Percentiles rank a stretch among this genome's conserved stretches.
Conservation (phyloP, 2,797 vertebrate genomes). For the Hoplostethus mediterraneus region DNA sequence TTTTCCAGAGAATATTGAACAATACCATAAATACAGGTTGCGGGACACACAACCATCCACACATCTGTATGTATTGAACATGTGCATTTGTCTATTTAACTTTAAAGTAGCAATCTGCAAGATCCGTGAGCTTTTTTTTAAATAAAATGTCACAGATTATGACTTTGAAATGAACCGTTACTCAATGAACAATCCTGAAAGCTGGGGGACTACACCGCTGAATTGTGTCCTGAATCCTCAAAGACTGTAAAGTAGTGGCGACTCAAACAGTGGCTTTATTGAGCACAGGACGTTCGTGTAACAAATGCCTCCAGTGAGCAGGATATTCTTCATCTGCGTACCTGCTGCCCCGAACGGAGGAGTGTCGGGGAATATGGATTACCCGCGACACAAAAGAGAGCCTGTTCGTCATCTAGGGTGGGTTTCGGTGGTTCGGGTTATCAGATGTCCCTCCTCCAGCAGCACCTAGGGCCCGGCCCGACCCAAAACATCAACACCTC, state of each 20-base stretch:
- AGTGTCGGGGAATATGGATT: constrained; percentile 68
- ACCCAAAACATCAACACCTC: constrained; percentile 79
- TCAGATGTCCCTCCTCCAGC: constrained; percentile 73
- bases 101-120: no score
- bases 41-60: no score
- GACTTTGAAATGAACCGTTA: neutral
- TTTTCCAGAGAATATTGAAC: constrained; percentile 2
- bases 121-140: no score
- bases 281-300: constrained; percentile 42
- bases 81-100: no score
- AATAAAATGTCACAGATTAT: no score
- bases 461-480: constrained; percentile 56
- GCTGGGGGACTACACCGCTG: constrained; percentile 13
- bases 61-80: no score
- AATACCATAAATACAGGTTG: neutral
- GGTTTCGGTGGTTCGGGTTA: constrained; percentile 66
- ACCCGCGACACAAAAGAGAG: constrained; percentile 70
- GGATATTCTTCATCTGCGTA: constrained; percentile 74
- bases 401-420: constrained; percentile 69
- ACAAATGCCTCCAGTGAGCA: constrained; percentile 67
- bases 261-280: constrained; percentile 65
- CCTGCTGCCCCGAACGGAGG: constrained; percentile 53
- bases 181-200: constrained; percentile 17
- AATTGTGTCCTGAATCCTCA: constrained; percentile 36
- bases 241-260: constrained; percentile 17